phyloP scores from a whole-genome alignment of 2,113 vertebrate species.

The Heterotilapia buettikoferi region DNA sequence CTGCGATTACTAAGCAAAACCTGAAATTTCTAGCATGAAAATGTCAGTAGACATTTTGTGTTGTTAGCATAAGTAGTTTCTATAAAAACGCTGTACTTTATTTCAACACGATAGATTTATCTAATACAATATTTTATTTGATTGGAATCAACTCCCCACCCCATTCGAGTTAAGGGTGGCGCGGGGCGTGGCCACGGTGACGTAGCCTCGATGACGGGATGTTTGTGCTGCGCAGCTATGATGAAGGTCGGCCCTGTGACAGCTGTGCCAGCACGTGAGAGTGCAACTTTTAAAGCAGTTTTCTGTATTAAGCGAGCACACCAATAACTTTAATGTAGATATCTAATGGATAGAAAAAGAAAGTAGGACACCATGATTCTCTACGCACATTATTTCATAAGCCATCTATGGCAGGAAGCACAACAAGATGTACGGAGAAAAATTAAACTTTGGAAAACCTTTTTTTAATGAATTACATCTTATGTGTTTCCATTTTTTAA shows the following conservation, averaged over 20 bases:
- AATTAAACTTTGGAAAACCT: not conserved
- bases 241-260: constrained; percentile 37
- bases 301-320: not conserved
- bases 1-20: fast-evolving
- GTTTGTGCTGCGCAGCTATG: constrained; percentile 24
- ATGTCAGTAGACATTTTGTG: not conserved
- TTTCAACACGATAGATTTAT: not conserved
- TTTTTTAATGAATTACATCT: not conserved
- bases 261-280: constrained; percentile 31
- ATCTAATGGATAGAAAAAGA: not conserved
- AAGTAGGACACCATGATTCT: not conserved
- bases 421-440: not conserved
- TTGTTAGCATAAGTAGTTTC: not conserved
- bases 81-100: not conserved
- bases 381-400: not conserved
- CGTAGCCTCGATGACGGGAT: not conserved
- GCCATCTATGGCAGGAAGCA: not conserved
- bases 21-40: fast-evolving
- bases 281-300: not conserved
- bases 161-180: fast-evolving
- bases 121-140: not conserved
- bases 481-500: not conserved
- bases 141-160: fast-evolving
- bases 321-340: not conserved
- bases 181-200: not conserved